Evolutionary conservation across 2,888 invertebrate genomes (phyloP).

Genomic region (Lymantria monacha): DNA sequence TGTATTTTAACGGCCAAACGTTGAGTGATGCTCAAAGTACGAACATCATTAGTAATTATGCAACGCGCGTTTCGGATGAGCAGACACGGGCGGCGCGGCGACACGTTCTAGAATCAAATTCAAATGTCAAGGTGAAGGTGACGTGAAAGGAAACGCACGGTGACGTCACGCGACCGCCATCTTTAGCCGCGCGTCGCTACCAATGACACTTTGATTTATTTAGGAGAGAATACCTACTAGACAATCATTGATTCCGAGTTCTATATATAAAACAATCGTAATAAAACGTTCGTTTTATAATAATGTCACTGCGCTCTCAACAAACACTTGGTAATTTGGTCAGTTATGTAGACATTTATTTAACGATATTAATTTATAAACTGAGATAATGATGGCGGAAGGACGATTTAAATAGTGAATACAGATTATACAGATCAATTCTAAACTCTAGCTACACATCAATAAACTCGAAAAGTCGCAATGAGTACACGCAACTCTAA

Average conservation of each 20-base stretch:
- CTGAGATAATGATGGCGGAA: too few relatives aligned
- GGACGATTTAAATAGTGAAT: too few relatives aligned
- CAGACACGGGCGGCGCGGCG: conserved; percentile 51
- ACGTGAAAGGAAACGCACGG: conserved; percentile 71
- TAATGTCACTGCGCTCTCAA: too few relatives aligned
- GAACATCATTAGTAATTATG: conserved; percentile 39
- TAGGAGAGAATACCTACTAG: conserved; percentile 41
- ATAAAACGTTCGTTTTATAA: background rate
- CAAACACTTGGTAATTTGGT: too few relatives aligned
- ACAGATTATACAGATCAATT: too few relatives aligned
- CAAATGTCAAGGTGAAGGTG: conserved; percentile 78
- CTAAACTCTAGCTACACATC: too few relatives aligned
- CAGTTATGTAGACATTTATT: too few relatives aligned
- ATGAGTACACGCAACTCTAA: too few relatives aligned
- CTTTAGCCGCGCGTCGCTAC: conserved; percentile 48
- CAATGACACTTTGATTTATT: conserved; percentile 48
- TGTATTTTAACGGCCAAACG: too few relatives aligned
- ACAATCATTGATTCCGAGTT: conserved; percentile 42
- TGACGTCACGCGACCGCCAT: conserved; percentile 73
- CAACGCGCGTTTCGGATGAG: conserved; percentile 52
- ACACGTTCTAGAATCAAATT: conserved; percentile 72
- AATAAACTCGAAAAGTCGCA: too few relatives aligned
- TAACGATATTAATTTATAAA: too few relatives aligned
- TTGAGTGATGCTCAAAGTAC: conserved; percentile 1
- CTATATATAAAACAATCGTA: conserved; percentile 25